These are phyloP conservation scores for Neelides sp. DNA, from an alignment of 1,140 invertebrate genomes.

Conservation along the genomic window DNA sequence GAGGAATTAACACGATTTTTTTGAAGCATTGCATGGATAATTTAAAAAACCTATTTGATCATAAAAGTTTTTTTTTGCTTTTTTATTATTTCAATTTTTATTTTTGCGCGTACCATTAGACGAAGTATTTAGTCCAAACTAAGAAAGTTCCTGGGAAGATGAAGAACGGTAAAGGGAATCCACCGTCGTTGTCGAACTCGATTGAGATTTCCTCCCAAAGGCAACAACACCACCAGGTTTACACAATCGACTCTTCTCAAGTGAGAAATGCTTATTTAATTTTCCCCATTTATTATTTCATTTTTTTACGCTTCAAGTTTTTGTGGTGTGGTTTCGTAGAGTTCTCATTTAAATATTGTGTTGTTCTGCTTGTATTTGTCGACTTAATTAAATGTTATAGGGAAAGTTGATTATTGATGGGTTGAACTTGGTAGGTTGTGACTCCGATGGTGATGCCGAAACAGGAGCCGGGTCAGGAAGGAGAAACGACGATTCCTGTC, in stretches of 20 bases:
- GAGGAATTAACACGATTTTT: no score
- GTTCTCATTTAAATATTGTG: not conserved
- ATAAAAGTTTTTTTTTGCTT: not conserved
- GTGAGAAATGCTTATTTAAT: not conserved
- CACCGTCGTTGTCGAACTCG: not conserved
- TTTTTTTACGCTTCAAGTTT: slow-evolving; percentile 8
- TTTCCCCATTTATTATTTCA: slow-evolving; percentile 2
- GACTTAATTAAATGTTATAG: no score
- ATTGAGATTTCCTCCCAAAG: not conserved
- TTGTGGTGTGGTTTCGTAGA: slow-evolving; percentile 6
- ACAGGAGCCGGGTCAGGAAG: slow-evolving; percentile 43
- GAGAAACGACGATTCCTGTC: slow-evolving; percentile 17
- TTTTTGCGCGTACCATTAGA: slow-evolving; percentile 6
- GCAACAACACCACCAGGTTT: slow-evolving; percentile 3
- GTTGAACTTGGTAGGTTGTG: slow-evolving; percentile 37
- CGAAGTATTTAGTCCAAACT: slow-evolving; percentile 16
- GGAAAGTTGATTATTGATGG: not conserved
- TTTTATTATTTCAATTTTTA: slow-evolving; percentile 8
- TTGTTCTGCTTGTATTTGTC: not conserved
- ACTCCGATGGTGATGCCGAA: slow-evolving; percentile 65
- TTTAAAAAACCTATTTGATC: not conserved
- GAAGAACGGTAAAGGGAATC: not conserved
- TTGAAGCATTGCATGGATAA: no score
- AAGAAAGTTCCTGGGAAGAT: slow-evolving; percentile 13
- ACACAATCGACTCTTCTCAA: not conserved